Conservation (phyloP, 2,113 vertebrate species). For the Saccopteryx bilineata region DNA sequence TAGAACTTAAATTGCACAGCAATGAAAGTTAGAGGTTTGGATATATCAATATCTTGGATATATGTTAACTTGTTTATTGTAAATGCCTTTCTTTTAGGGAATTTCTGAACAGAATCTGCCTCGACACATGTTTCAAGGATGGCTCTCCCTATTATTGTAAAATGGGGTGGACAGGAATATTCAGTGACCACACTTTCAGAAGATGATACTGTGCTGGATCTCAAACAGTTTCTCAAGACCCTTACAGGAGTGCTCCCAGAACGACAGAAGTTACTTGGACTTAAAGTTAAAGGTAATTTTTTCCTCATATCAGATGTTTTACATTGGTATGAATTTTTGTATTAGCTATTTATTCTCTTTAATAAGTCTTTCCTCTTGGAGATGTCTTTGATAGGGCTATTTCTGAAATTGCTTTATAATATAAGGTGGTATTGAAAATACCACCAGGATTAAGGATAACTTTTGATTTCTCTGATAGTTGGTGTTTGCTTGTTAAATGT, state of each 20-base stretch:
- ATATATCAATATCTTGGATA: background rate
- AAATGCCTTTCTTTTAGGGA: conserved; percentile 72
- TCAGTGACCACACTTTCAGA: conserved; percentile 96
- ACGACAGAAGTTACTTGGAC: conserved; percentile 96
- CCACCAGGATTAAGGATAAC: conserved; percentile 30
- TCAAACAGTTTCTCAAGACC: conserved; percentile 98
- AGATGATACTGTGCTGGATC: conserved; percentile 97
- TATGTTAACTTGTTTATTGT: conserved; percentile 51
- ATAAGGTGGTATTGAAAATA: conserved; percentile 49
- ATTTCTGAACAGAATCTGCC: conserved; percentile 62
- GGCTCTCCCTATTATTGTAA: conserved; percentile 98
- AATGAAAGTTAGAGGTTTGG: background rate
- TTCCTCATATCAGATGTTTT: background rate
- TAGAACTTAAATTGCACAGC: background rate
- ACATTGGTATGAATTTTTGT: background rate
- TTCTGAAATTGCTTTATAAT: conserved; percentile 43
- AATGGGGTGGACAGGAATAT: conserved; percentile 99
- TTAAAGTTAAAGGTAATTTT: conserved; percentile 97
- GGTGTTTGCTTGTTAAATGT: conserved; percentile 55
- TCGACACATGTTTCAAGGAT: conserved; percentile 90
- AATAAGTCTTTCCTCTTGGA: background rate
- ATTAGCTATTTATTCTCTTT: conserved; percentile 26
- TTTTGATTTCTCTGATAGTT: conserved; percentile 17
- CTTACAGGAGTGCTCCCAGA: conserved; percentile 98
- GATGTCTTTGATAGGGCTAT: conserved; percentile 50